Percentiles rank a stretch among this genome's conserved stretches.
These are phyloP conservation scores for Himalopsyche kuldschensis DNA, from an alignment of 2,888 invertebrate species.

Conservation along the genomic window DNA sequence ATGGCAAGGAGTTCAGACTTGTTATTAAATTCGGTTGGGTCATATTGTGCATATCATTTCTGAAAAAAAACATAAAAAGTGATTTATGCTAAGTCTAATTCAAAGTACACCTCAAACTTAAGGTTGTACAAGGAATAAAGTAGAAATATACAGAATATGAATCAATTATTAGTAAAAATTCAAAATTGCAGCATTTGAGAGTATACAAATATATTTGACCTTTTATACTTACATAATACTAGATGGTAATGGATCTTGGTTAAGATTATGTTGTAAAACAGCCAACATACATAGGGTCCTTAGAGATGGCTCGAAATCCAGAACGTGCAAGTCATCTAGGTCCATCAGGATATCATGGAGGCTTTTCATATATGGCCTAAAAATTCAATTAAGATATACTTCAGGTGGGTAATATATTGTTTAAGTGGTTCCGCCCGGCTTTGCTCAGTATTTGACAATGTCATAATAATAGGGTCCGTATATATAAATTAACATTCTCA, in stretches of 20 bases:
- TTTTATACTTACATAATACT: slow-evolving; percentile 61
- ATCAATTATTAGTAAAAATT: too few species aligned
- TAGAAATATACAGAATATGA: too few species aligned
- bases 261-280: slow-evolving; percentile 67
- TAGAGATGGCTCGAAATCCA: slow-evolving; percentile 77
- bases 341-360: slow-evolving; percentile 61
- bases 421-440: too few species aligned
- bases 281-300: slow-evolving; percentile 71
- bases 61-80: slow-evolving; percentile 46
- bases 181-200: too few species aligned
- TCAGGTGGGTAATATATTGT: not conserved
- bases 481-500: too few species aligned
- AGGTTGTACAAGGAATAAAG: too few species aligned
- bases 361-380: not conserved
- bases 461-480: too few species aligned
- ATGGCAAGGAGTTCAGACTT: not conserved
- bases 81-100: too few species aligned
- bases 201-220: slow-evolving; percentile 2
- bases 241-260: slow-evolving; percentile 64
- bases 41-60: slow-evolving; percentile 69
- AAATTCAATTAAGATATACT: not conserved
- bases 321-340: slow-evolving; percentile 79
- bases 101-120: too few species aligned
- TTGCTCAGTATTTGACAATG: too few species aligned
- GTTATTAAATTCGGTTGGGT: slow-evolving; percentile 68